Percentiles rank a stretch among this genome's conserved stretches.
Evolutionary conservation across 2,113 vertebrate species (phyloP).

Genomic region (Cavia aperea): DNA sequence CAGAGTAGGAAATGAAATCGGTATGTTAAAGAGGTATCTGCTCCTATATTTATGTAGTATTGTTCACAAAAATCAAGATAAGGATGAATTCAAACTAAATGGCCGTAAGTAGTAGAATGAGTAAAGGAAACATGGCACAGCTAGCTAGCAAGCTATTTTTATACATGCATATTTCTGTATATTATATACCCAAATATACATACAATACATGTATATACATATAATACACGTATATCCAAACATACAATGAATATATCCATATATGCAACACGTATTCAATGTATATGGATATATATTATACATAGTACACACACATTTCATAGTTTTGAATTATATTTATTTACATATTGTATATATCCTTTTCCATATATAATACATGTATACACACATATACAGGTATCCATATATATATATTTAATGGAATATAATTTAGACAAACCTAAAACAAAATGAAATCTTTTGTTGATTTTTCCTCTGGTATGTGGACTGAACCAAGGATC

Average conservation of each 20-base stretch:
- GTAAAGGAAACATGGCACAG: neutral
- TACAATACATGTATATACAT: neutral
- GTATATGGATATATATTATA: neutral
- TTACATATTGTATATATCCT: neutral
- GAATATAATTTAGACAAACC: neutral
- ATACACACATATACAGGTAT: neutral
- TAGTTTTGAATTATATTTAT: neutral
- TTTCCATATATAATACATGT: neutral
- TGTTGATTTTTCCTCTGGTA: neutral
- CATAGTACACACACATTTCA: neutral
- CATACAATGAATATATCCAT: neutral
- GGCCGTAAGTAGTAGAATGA: neutral
- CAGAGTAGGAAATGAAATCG: neutral
- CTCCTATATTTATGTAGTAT: neutral
- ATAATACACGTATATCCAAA: neutral
- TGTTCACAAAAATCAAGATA: neutral
- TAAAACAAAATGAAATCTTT: neutral
- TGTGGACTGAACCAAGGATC: neutral
- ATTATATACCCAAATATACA: neutral
- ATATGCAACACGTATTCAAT: neutral
- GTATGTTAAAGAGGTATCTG: neutral
- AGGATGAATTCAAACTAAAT: neutral
- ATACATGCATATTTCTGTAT: neutral
- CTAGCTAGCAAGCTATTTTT: neutral
- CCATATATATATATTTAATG: neutral